Evolutionary conservation across 1,140 invertebrate species (phyloP), one percentile per base, ranked within the genome.

Genomic region (Teleogryllus occipitalis): DNA sequence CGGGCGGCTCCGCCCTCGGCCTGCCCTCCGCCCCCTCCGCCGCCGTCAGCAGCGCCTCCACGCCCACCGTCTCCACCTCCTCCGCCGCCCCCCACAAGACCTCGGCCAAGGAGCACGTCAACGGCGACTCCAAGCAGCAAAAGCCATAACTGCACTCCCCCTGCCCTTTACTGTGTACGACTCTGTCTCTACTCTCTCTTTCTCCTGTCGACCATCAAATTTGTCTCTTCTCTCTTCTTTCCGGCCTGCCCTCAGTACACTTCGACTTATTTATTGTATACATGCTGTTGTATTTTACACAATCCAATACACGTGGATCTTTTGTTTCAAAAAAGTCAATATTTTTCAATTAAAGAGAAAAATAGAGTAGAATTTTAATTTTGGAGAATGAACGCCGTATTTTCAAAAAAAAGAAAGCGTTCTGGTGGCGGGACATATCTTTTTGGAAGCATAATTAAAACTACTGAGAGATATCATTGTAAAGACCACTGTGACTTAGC

Each of bases 281-380:
- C 27, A 65, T 65, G 54, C 18, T 10, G 54, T 65, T 65, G 54
- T 65, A 65, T 18, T 65, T 65, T 18, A 65, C 10, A 65, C 18
- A 65, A 14, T 65, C 54, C 54, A 65, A 65, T 14, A 65, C 10
- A 65, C 10, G 10, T 65, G 54, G 54, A 65, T 18, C 10, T 14
- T 65, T 65, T 65, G 18, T 65, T 65, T 65, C 54, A 18, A 65
- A 65, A 65, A 65, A 65, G 18, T 14, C 18, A 14, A 65, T 65
- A 65, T 65, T 65, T 65, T 65, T 65, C 54, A 65, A 65, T 65
- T 65, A 65, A 65, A 65, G 54, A 65, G 54, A 65, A 18, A 65
- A 10, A 65, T 65, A 65, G 10, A 65, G 54, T 18, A 65, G 10
- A 65, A 18, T 14, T 14, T 65, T 18, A 14, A 14, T 18, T 65